These are phyloP conservation scores for Osmoderma eremita DNA, from an alignment of 2,888 invertebrate species.

Conservation along the genomic window DNA sequence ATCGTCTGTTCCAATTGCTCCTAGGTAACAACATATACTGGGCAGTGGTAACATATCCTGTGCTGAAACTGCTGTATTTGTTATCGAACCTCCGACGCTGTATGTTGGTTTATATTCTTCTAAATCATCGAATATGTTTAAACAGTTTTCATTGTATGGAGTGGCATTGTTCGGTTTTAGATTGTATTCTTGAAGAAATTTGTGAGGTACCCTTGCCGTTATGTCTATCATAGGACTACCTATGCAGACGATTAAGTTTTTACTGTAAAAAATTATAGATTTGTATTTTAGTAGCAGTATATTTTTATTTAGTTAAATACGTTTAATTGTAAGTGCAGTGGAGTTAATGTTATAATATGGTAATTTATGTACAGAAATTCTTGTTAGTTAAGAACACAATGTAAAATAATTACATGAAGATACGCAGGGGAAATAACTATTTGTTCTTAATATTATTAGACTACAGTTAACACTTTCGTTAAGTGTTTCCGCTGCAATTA, in stretches of 20 bases:
- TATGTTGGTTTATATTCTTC: slow-evolving; percentile 36
- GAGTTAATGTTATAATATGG: neutral
- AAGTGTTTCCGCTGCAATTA: neutral
- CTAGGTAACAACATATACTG: slow-evolving; percentile 45
- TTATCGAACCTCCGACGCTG: slow-evolving; percentile 51
- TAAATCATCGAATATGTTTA: slow-evolving; percentile 17
- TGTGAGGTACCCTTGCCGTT: slow-evolving; percentile 46
- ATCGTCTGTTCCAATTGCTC: slow-evolving; percentile 49
- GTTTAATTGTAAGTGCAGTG: too few species aligned
- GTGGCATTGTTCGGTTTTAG: slow-evolving; percentile 48
- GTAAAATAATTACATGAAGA: slow-evolving; percentile 9
- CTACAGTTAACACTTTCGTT: slow-evolving; percentile 14
- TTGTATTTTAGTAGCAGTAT: neutral
- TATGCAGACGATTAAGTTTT: slow-evolving; percentile 41
- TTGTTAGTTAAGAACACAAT: neutral
- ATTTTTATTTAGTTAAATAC: neutral
- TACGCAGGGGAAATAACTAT: slow-evolving; percentile 17
- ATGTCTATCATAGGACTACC: slow-evolving; percentile 52
- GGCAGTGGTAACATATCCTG: slow-evolving; percentile 42
- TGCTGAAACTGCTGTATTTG: slow-evolving; percentile 50
- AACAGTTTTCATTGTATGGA: slow-evolving; percentile 22
- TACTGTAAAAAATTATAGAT: slow-evolving; percentile 19
- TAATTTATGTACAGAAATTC: neutral
- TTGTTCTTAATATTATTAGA: slow-evolving; percentile 7
- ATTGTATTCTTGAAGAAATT: slow-evolving; percentile 48